These are phyloP conservation scores for Steinernema feltiae DNA, from an alignment of 1,140 invertebrate genomes.

Conservation along the genomic window DNA sequence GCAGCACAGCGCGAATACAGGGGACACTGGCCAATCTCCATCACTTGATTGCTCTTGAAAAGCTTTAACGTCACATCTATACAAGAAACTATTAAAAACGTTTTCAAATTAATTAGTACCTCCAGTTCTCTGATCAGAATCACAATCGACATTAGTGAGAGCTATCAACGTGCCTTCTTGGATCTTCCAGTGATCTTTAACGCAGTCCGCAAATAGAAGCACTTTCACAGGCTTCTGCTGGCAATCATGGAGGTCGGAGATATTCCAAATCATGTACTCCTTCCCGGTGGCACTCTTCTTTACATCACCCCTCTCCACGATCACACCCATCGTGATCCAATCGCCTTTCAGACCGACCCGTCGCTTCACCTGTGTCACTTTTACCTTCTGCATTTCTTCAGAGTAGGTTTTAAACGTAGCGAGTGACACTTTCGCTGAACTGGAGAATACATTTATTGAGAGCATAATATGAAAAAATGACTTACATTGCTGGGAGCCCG, in stretches of 20 bases:
- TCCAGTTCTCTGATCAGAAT: conserved; percentile 26
- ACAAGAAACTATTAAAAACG: not conserved
- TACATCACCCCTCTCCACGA: conserved; percentile 44
- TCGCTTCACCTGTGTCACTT: not conserved
- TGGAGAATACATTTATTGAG: not conserved
- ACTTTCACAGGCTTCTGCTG: conserved; percentile 41
- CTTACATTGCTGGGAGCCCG: not conserved
- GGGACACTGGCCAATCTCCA: conserved; percentile 46
- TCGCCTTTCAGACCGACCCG: conserved; percentile 20
- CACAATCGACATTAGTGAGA: conserved; percentile 21
- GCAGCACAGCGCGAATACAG: conserved; percentile 43
- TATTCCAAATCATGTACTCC: conserved; percentile 54
- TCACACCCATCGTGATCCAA: conserved; percentile 49
- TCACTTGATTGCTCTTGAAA: conserved; percentile 42
- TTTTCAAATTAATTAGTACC: not conserved
- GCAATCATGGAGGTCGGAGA: conserved; percentile 39
- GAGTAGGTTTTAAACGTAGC: not conserved
- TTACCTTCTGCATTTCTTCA: conserved; percentile 4
- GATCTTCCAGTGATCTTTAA: conserved; percentile 51
- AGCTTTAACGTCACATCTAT: conserved; percentile 37
- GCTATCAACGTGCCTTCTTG: conserved; percentile 39
- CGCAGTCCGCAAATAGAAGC: conserved; percentile 51
- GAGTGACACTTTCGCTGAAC: not conserved
- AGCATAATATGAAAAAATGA: not conserved
- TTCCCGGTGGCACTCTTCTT: conserved; percentile 53